phyloP scores from a whole-genome alignment of 2,797 vertebrate species.

The Salmo trutta region DNA sequence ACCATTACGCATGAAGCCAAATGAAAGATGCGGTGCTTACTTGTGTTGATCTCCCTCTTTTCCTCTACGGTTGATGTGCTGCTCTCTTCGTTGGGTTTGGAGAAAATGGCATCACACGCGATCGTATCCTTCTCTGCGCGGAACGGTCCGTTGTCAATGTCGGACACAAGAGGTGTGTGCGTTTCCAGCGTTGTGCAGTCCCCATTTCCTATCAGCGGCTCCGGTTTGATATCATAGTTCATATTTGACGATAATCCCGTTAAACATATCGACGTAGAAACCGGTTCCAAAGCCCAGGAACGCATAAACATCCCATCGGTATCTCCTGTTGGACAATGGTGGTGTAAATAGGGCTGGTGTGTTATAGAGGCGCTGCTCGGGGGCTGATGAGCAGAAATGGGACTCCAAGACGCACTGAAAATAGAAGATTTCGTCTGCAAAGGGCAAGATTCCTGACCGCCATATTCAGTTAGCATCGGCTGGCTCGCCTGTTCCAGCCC shows the following conservation, averaged over 20 bases:
- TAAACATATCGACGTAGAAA: constrained; percentile 90
- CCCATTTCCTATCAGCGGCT: constrained; percentile 86
- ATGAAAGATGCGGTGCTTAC: constrained; percentile 78
- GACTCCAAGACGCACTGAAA: constrained; percentile 91
- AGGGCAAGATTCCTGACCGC: constrained; percentile 89
- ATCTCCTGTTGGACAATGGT: constrained; percentile 84
- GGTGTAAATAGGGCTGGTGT: constrained; percentile 88
- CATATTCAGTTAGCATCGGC: constrained; percentile 86
- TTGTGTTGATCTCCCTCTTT: constrained; percentile 80
- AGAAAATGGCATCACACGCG: constrained; percentile 76
- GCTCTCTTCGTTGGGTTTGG: constrained; percentile 81
- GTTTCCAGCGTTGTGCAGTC: constrained; percentile 93
- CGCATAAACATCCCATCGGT: constrained; percentile 93
- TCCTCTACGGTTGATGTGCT: constrained; percentile 79
- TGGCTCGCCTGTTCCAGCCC: constrained; percentile 82
- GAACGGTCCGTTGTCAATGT: constrained; percentile 86
- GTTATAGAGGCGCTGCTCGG: constrained; percentile 76
- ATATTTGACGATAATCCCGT: constrained; percentile 90
- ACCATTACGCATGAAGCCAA: not conserved
- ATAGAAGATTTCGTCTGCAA: constrained; percentile 92
- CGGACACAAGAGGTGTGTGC: constrained; percentile 89
- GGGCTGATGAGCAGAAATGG: constrained; percentile 83
- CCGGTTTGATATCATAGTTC: constrained; percentile 94
- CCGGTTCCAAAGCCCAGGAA: constrained; percentile 92
- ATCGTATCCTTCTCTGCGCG: constrained; percentile 84